Conservation (phyloP, 2,113 vertebrate genomes). For the Corythornis cristatus region DNA sequence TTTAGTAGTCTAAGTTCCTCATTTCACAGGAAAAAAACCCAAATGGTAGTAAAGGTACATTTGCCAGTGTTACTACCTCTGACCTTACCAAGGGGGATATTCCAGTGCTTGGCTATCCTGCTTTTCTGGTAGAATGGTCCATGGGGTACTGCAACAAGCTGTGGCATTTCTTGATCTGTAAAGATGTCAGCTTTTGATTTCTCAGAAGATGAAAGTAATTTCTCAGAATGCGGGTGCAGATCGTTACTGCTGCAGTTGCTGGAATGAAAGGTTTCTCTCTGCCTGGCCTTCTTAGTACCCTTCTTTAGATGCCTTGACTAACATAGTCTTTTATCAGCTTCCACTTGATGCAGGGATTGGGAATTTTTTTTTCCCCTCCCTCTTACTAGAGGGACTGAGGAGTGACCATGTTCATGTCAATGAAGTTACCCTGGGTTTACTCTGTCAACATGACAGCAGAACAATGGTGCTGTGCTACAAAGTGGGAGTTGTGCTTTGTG, state of each 20-base stretch:
- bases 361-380: neutral
- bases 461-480: neutral
- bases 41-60: neutral
- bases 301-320: neutral
- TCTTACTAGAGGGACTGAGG: neutral
- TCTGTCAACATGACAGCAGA: neutral
- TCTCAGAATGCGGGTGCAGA: neutral
- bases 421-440: neutral
- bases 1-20: conserved; percentile 15
- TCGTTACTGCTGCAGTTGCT: neutral
- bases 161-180: neutral
- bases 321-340: neutral
- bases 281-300: neutral
- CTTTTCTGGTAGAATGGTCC: neutral
- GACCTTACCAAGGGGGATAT: neutral
- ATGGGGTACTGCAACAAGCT: neutral
- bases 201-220: neutral
- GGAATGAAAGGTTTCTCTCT: neutral
- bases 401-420: neutral
- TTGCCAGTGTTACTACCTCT: neutral
- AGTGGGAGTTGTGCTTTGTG: conserved; percentile 11
- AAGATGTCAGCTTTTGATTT: neutral
- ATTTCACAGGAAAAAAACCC: neutral
- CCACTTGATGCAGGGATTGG: neutral
- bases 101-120: neutral